Evolutionary conservation across 2,113 vertebrate genomes (phyloP), one percentile per base, ranked within the genome.

Genomic region (Mola mola): DNA sequence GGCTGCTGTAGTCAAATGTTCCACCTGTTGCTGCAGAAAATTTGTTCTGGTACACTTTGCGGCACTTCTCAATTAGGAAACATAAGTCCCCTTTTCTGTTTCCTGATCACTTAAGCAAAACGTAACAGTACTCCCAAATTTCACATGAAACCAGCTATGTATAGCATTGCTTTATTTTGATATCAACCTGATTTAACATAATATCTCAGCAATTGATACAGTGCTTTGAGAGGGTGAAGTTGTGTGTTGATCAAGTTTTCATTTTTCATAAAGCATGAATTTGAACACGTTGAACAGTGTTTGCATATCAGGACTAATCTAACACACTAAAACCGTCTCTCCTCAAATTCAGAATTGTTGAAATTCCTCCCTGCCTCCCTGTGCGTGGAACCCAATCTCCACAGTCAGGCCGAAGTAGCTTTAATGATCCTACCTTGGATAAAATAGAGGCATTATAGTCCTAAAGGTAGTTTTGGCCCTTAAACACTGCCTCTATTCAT

Each of bases 381-480:
- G 74, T 67, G 66, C 64, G 66, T 76, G 91, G 75, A 91, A 91
- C 82, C 76, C 70, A 86, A 92, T 92, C 87, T 89, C 72, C 79
- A 60, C 34, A 38, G 57, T 67, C 67, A 50, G 53, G 61, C 78
- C 65, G 38, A 50, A 65, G 85, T 65, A 49, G 72, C 83, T 88
- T 85, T 86, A 89, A 87, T 88, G 79, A 88, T 81, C 75, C 79
- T 83, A 74, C 78, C 81, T 50, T 21, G 72, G 82, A 83, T 79
- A 87, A 91, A 91, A 91, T 77, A 80, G 86, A 82, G 68, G 82
- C 85, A 85, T 92, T 91, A 89, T 92, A 77, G 85, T 90, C 77
- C 83, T 67, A 81, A 84, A 20, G 44, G 78, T 53, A 55, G 40
- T 70, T 73, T 83, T 91, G 90, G 87, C 89, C 69, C 76, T 50